phyloP scores from a whole-genome alignment of 2,797 vertebrate species.

The Cetoscarus ocellatus region DNA sequence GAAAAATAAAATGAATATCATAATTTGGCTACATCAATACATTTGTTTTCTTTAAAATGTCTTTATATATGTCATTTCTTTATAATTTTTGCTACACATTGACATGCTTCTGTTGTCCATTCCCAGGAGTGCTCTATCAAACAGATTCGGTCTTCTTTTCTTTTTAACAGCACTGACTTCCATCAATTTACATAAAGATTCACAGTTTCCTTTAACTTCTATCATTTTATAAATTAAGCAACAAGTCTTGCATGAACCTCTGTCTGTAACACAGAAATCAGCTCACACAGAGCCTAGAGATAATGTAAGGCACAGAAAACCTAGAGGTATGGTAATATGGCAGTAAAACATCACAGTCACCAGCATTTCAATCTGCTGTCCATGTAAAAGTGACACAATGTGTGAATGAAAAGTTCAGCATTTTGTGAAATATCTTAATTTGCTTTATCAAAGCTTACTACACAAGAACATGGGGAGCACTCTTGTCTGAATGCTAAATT shows the following conservation, averaged over 20 bases:
- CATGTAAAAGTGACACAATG: conserved; percentile 17
- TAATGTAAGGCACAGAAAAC: conserved; percentile 74
- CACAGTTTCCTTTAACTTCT: conserved; percentile 30
- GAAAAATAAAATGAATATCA: conserved; percentile 33
- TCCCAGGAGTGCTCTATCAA: conserved; percentile 20
- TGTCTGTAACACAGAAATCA: conserved; percentile 6
- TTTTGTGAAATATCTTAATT: conserved; percentile 6
- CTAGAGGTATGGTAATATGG: conserved; percentile 54
- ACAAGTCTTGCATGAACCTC: conserved; percentile 21
- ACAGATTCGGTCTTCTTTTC: conserved; percentile 17
- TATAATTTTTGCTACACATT: conserved; percentile 31
- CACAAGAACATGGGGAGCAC: background rate
- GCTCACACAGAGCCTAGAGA: conserved; percentile 24
- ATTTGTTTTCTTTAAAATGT: conserved; percentile 1
- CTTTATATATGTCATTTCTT: conserved; percentile 14
- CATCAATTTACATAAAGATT: conserved; percentile 48
- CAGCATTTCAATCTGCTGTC: conserved; percentile 27
- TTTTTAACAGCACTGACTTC: conserved; percentile 53
- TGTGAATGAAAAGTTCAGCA: conserved; percentile 28
- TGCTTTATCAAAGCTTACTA: conserved; percentile 1
- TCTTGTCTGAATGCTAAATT: background rate
- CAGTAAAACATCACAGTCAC: conserved; percentile 56
- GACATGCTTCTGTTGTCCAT: conserved; percentile 34
- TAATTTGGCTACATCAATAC: conserved; percentile 38
- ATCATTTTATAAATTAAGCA: conserved; percentile 13